Conservation (phyloP, 92 coral and sea anemone genomes). For the Galaxea fascicularis region DNA sequence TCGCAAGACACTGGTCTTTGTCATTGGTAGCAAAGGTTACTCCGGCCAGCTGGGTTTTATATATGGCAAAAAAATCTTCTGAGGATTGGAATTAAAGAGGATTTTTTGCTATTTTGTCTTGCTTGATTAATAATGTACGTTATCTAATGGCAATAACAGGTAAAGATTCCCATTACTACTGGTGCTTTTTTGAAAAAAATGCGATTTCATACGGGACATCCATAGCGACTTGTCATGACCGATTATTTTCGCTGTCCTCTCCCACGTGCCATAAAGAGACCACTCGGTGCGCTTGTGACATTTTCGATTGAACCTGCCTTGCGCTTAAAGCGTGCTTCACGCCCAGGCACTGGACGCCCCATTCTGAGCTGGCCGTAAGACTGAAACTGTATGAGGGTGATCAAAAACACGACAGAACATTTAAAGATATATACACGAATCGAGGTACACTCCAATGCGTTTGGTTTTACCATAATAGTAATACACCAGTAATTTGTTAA, state of each 20-base stretch:
- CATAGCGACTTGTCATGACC: conserved; percentile 19
- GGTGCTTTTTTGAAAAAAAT: conserved; percentile 57
- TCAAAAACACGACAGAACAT: neutral
- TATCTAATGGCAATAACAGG: conserved; percentile 54
- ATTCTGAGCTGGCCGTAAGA: neutral
- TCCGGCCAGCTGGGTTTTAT: neutral
- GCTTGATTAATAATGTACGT: conserved; percentile 49
- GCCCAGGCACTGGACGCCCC: neutral
- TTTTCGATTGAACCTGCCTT: conserved; percentile 23
- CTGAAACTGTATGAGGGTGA: neutral
- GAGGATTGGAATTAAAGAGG: conserved; percentile 6
- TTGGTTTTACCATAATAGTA: neutral
- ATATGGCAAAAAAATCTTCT: neutral
- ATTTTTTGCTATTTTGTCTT: conserved; percentile 40
- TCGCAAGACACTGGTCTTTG: neutral
- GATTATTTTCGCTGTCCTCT: conserved; percentile 33
- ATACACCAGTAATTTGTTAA: conserved; percentile 13
- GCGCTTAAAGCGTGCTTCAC: neutral
- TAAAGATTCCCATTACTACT: conserved; percentile 35
- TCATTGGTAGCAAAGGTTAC: neutral
- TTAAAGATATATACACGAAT: neutral
- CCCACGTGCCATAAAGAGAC: conserved; percentile 42
- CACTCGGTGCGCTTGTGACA: conserved; percentile 10
- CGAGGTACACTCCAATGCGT: neutral
- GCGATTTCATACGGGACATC: conserved; percentile 30